These are phyloP conservation scores for Leptarthrus brevirostris DNA, from an alignment of 2,888 invertebrate genomes.

Conservation along the genomic window DNA sequence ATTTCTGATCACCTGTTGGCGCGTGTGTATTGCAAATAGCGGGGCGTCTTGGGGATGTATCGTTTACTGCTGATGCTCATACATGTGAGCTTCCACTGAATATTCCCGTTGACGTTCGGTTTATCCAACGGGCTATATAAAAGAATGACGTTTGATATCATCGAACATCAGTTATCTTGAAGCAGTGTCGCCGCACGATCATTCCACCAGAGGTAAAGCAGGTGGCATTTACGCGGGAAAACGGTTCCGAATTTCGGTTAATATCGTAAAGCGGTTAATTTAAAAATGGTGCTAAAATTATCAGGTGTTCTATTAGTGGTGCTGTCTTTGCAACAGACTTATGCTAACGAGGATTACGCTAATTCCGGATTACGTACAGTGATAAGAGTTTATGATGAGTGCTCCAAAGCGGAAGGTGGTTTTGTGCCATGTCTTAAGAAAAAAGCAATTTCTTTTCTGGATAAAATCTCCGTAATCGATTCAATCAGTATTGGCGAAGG, in stretches of 20 bases:
- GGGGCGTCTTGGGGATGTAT: background rate
- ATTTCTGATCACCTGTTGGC: constrained; percentile 24
- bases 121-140: constrained; percentile 61
- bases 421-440: constrained; percentile 82
- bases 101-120: constrained; percentile 47
- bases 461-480: constrained; percentile 79
- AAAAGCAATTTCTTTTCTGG: constrained; percentile 83
- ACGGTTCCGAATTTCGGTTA: constrained; percentile 64
- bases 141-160: constrained; percentile 64
- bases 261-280: constrained; percentile 50
- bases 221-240: constrained; percentile 33
- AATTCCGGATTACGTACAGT: constrained; percentile 75
- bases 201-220: background rate
- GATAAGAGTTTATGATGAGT: constrained; percentile 82
- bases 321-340: constrained; percentile 46
- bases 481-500: constrained; percentile 75
- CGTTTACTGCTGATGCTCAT: constrained; percentile 10
- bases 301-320: constrained; percentile 60
- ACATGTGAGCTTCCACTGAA: constrained; percentile 29
- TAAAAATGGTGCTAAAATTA: constrained; percentile 56
- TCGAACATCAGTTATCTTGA: constrained; percentile 70
- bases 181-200: constrained; percentile 56
- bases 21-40: background rate
- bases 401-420: constrained; percentile 75
- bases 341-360: constrained; percentile 62